Conservation (phyloP, 2,797 vertebrate genomes). For the Chelidonichthys spinosus region DNA sequence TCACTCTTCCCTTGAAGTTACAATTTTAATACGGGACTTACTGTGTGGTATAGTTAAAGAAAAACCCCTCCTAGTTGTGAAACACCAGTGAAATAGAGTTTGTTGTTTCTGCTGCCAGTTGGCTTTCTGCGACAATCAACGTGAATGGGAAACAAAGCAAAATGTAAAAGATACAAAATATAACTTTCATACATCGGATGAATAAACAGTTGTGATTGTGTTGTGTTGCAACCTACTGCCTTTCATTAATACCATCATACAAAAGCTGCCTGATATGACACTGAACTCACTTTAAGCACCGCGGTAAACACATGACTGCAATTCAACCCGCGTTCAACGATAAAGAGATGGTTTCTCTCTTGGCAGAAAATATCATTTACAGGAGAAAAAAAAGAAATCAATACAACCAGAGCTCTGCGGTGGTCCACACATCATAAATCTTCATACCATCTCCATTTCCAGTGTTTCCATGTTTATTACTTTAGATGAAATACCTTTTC, state of each 20-base stretch:
- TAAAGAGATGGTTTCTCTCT: background rate
- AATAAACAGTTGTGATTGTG: background rate
- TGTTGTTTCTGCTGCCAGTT: too few species aligned
- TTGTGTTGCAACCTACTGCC: background rate
- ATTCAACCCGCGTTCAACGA: background rate
- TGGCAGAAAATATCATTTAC: constrained; percentile 18
- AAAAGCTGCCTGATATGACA: background rate
- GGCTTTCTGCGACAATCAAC: too few species aligned
- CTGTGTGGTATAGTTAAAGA: too few species aligned
- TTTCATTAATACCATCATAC: background rate
- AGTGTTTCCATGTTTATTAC: constrained; percentile 2
- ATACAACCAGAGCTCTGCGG: constrained; percentile 3
- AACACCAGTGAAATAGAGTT: too few species aligned
- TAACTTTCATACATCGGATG: too few species aligned
- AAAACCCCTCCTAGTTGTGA: too few species aligned
- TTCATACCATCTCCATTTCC: background rate
- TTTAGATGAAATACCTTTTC: constrained; percentile 17
- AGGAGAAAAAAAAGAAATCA: constrained; percentile 3
- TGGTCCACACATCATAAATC: background rate
- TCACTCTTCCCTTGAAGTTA: too few species aligned
- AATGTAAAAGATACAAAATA: too few species aligned
- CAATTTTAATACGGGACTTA: too few species aligned
- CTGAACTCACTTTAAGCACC: background rate
- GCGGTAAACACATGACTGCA: background rate
- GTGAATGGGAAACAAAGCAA: too few species aligned